A percentile compares a stretch with the other conserved stretches of the same genome.
Conservation (phyloP, 2,797 vertebrate genomes). For the Muscicapa comitata region DNA sequence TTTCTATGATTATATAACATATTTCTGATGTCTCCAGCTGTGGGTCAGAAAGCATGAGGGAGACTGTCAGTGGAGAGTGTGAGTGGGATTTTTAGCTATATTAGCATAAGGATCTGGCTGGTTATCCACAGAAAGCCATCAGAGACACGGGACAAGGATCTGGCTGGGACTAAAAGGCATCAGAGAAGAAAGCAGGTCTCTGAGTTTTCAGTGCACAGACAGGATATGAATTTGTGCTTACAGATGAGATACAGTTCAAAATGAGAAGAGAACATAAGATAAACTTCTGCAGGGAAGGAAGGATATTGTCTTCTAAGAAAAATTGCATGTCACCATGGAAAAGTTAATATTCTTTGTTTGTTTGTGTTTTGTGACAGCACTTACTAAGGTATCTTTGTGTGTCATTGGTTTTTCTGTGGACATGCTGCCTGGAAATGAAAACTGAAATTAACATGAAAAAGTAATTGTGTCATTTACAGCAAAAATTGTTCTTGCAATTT, state of each 20-base stretch:
- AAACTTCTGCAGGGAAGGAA: neutral
- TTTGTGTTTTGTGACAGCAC: neutral
- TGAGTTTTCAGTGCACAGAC: neutral
- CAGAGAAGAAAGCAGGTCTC: neutral
- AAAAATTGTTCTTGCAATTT: neutral
- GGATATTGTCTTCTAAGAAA: neutral
- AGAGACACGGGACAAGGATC: neutral
- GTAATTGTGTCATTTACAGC: neutral
- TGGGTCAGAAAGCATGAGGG: neutral
- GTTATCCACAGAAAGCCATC: neutral
- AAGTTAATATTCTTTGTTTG: neutral
- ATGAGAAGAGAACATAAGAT: neutral
- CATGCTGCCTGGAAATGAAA: neutral
- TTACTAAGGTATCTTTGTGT: neutral
- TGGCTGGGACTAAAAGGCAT: neutral
- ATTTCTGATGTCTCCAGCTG: neutral
- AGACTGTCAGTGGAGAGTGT: neutral
- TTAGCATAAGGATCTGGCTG: neutral
- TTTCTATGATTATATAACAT: neutral
- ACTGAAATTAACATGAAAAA: neutral
- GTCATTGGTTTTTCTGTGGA: neutral
- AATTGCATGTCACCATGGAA: rapidly evolving
- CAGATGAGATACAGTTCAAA: neutral
- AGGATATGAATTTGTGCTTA: neutral
- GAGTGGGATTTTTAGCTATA: neutral